phyloP scores from a whole-genome alignment of 2,797 vertebrate genomes.

The Dromococcyx pavoninus region DNA sequence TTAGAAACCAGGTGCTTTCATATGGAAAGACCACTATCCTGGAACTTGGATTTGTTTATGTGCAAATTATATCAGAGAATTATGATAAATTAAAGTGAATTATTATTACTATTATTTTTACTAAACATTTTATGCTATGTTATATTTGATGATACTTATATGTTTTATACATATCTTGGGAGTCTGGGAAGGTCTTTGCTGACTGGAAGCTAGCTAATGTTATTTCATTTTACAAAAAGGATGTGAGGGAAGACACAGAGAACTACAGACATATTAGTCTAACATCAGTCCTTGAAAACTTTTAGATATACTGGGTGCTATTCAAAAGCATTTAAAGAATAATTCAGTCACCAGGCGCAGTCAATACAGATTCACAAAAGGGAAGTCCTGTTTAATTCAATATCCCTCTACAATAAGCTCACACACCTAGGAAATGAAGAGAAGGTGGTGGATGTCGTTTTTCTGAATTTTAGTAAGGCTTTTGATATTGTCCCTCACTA shows the following conservation, averaged over 20 bases:
- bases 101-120: background rate
- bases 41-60: background rate
- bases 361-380: background rate
- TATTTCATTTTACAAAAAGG: background rate
- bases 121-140: background rate
- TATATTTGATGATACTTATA: background rate
- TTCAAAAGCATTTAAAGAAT: background rate
- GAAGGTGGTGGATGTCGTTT: background rate
- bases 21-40: background rate
- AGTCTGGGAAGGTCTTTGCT: background rate
- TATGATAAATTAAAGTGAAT: background rate
- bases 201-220: background rate
- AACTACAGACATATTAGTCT: background rate
- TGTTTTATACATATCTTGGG: background rate
- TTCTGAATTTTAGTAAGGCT: background rate
- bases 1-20: background rate
- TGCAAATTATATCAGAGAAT: background rate
- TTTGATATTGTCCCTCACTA: background rate
- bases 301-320: background rate
- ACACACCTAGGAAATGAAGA: background rate
- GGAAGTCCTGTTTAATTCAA: background rate
- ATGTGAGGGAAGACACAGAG: background rate
- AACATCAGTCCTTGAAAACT: background rate
- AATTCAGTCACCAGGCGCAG: background rate
- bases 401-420: background rate